Evolutionary conservation across 2,113 vertebrate species (phyloP).

Genomic region (Neodontobutis hainanensis): DNA sequence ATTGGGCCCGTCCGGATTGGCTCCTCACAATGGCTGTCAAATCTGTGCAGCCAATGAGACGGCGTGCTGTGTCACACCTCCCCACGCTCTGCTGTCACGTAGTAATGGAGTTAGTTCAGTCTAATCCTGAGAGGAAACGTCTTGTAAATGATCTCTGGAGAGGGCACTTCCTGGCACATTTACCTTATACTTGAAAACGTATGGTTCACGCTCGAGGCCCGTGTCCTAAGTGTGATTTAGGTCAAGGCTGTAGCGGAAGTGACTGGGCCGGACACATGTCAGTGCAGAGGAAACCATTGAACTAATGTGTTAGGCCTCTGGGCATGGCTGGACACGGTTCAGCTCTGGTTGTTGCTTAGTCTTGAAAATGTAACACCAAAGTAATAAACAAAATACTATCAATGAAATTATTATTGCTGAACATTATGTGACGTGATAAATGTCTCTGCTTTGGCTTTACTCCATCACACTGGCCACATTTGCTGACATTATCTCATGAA

Average conservation of each 20-base stretch:
- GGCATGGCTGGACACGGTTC: conserved; percentile 34
- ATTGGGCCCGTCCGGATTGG: conserved; percentile 50
- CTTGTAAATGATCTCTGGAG: not conserved
- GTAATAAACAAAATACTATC: too few relatives aligned
- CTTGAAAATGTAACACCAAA: not conserved
- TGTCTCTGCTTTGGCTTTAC: too few relatives aligned
- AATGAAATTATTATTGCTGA: too few relatives aligned
- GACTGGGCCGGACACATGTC: conserved; percentile 47
- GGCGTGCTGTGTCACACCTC: conserved; percentile 73
- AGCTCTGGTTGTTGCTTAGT: conserved; percentile 6
- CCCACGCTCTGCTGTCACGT: conserved; percentile 57
- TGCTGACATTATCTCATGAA: too few relatives aligned
- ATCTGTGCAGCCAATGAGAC: conserved; percentile 49
- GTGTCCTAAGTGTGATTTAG: conserved; percentile 8
- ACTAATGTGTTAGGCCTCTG: conserved; percentile 44
- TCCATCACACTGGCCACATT: too few relatives aligned
- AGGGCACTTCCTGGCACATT: not conserved
- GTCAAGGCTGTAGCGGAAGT: conserved; percentile 1
- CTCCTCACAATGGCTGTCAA: conserved; percentile 48
- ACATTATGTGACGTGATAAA: too few relatives aligned
- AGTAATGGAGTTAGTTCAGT: not conserved
- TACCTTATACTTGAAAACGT: not conserved
- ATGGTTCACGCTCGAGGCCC: not conserved
- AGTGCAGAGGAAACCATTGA: conserved; percentile 41
- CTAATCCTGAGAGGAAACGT: not conserved